Conservation (phyloP, 2,113 vertebrate species). For the Callaeas wilsoni region DNA sequence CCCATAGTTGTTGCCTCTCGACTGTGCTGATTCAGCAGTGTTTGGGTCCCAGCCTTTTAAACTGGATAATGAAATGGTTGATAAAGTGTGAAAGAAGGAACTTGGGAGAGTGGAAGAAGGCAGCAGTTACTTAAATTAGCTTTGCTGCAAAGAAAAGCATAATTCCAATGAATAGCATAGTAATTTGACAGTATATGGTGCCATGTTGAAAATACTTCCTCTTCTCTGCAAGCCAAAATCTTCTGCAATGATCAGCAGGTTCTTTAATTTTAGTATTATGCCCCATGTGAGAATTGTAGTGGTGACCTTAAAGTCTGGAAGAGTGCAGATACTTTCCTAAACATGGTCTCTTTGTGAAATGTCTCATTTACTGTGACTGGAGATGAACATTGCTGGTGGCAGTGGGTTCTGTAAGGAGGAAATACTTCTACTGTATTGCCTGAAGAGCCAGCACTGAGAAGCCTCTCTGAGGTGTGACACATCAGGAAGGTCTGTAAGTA, state of each 20-base stretch:
- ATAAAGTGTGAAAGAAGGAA: neutral
- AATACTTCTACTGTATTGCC: neutral
- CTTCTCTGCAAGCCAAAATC: neutral
- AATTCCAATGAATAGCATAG: neutral
- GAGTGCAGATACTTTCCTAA: neutral
- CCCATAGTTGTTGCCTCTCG: fast-evolving
- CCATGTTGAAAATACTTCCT: neutral
- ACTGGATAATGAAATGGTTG: neutral
- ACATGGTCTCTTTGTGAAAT: neutral
- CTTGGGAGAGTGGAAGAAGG: neutral
- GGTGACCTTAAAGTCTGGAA: neutral
- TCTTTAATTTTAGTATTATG: neutral
- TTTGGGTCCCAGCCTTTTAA: neutral
- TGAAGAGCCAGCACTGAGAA: neutral
- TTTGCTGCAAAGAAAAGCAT: neutral
- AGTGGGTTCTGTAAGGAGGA: neutral
- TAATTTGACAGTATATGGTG: neutral
- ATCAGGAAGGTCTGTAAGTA: neutral
- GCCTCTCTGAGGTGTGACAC: neutral
- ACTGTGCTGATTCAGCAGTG: neutral
- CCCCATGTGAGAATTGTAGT: neutral
- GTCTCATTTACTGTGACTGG: neutral
- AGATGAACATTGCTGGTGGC: neutral
- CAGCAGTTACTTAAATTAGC: neutral
- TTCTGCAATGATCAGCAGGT: neutral